Percentiles rank a stretch among this genome's conserved stretches.
Conservation (phyloP, 2,113 vertebrate genomes). For the Blennius ocellaris region DNA sequence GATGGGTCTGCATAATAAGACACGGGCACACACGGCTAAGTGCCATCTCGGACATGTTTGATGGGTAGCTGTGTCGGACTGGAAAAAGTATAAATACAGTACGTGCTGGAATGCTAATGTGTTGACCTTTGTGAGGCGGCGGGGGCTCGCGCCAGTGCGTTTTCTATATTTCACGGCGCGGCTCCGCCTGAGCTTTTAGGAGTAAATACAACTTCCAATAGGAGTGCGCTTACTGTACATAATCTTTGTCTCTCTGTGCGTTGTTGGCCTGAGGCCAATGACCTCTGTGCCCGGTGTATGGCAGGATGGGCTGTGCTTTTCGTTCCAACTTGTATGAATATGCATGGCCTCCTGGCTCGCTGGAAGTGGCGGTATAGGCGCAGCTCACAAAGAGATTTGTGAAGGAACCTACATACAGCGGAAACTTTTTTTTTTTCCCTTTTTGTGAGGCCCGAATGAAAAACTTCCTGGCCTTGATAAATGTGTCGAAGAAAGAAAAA, state of each 20-base stretch:
- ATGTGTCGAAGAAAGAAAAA: neutral
- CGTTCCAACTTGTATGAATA: constrained; percentile 71
- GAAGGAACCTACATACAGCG: constrained; percentile 1
- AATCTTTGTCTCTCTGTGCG: constrained; percentile 49
- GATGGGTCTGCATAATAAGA: constrained; percentile 86
- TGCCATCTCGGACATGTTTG: constrained; percentile 72
- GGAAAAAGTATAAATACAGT: constrained; percentile 45
- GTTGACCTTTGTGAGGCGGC: constrained; percentile 64
- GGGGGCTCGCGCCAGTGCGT: constrained; percentile 49
- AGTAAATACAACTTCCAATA: constrained; percentile 48
- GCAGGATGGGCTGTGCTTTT: constrained; percentile 56
- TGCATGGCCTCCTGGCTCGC: constrained; percentile 73
- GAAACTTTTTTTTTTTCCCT: neutral
- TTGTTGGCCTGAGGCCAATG: constrained; percentile 70
- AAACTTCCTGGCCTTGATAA: neutral
- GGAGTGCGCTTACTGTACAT: constrained; percentile 45
- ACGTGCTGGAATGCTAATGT: constrained; percentile 61
- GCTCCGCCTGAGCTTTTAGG: constrained; percentile 44
- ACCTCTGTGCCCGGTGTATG: constrained; percentile 56
- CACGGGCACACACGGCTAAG: constrained; percentile 71
- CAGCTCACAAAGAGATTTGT: constrained; percentile 19
- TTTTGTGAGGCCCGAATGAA: neutral
- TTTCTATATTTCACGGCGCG: constrained; percentile 44
- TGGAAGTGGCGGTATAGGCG: constrained; percentile 18
- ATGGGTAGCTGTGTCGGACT: constrained; percentile 57